Evolutionary conservation across 1,140 invertebrate species (phyloP), one percentile per base, ranked within the genome.

Genomic region (Calliphora vicina): DNA sequence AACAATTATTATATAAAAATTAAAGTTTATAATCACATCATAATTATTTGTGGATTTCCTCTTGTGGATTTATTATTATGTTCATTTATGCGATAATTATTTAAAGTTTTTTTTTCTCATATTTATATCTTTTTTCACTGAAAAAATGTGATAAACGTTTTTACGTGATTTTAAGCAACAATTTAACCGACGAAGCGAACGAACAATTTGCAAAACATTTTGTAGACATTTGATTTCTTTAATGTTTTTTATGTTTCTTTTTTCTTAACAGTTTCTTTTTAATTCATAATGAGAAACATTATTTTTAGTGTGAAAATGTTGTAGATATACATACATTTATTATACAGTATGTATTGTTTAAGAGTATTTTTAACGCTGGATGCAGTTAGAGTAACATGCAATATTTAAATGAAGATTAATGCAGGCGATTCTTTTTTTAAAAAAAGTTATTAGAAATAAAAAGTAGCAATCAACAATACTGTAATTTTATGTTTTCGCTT

Each of bases 141-240:
- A n/a, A 42, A 43, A 78, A 78, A 78, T 78, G 74, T 43, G 74
- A 78, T 78, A 78, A 78, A 78, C 23, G 74, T 23, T 78, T 78
- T 78, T 78, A 78, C 74, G 74, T 78, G 74, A 78, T 78, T 78
- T 74, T 78, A 20, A 43, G 35, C 23, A 78, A 78, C 35, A 78
- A 45, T 45, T 78, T 67, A 67, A 23, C 61, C 61, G 61, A 67
- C 61, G 61, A 67, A 67, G 61, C 61, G 61, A 67, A 67, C 50
- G n/a, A 57, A 57, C 23, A 67, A 67, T 67, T 67, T 67, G 61
- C 61, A 23, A 67, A 67, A 67, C 61, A 67, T 25, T 67, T 67
- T 67, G 61, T 23, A 67, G 61, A 25, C 61, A 23, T 57, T 57
- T 57, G 50, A 17, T 57, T 57, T 17, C 3, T 57, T 57, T 57